A percentile compares a stretch with the other conserved stretches of the same genome.
Conservation (phyloP, 2,888 invertebrate species). For the Physocephala rufipes region DNA sequence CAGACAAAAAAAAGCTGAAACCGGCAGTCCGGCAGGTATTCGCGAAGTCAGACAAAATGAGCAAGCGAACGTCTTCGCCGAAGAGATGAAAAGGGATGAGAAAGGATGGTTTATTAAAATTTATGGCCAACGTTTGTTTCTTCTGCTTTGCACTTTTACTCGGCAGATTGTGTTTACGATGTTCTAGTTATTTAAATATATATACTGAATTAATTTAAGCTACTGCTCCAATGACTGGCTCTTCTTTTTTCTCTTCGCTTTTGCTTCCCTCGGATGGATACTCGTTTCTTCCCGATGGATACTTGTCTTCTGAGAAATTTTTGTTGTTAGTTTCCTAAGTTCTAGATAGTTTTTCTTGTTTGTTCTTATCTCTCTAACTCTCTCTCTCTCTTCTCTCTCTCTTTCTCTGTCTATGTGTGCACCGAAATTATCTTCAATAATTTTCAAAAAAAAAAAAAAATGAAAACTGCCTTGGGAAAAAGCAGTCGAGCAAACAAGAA, state of each 20-base stretch:
- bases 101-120: not conserved
- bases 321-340: not conserved
- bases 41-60: not conserved
- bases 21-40: no score
- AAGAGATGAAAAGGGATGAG: not conserved
- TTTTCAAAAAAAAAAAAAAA: no score
- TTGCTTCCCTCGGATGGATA: conserved; percentile 4
- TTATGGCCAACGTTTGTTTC: not conserved
- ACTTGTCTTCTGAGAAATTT: not conserved
- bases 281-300: not conserved
- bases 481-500: no score
- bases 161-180: conserved; percentile 16
- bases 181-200: conserved; percentile 35
- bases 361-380: no score
- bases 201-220: conserved; percentile 38
- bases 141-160: no score
- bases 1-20: no score
- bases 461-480: no score
- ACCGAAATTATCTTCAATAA: no score
- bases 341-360: no score
- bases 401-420: no score
- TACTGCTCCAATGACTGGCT: not conserved
- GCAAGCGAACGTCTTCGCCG: not conserved
- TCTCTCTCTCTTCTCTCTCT: no score
- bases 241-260: not conserved